Conservation (phyloP, 2,888 invertebrate genomes). For the Neoaliturus tenellus region DNA sequence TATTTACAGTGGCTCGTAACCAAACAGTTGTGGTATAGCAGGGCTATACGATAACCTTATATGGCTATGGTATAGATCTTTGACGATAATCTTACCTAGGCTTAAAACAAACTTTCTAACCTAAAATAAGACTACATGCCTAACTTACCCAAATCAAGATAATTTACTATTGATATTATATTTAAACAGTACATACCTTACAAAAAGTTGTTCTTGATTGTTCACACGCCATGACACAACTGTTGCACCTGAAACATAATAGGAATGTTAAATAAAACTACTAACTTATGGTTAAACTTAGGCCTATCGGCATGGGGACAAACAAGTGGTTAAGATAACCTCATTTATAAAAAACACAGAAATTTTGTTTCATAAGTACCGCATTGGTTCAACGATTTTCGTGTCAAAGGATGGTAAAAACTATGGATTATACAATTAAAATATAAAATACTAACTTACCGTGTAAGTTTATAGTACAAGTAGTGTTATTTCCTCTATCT, state of each 20-base stretch:
- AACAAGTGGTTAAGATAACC: conserved; percentile 44
- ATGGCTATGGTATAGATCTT: no score
- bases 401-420: background rate
- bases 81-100: no score
- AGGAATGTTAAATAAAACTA: background rate
- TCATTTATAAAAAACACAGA: conserved; percentile 6
- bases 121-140: no score
- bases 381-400: background rate
- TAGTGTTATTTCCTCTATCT: conserved; percentile 97
- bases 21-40: no score
- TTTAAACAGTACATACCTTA: conserved; percentile 81
- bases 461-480: conserved; percentile 97
- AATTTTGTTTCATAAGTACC: background rate
- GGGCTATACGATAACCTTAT: no score
- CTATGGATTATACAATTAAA: conserved; percentile 59
- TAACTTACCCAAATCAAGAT: no score
- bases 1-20: no score
- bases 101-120: no score
- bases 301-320: background rate
- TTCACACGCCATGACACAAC: conserved; percentile 98
- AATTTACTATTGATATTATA: no score
- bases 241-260: conserved; percentile 87
- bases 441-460: conserved; percentile 78
- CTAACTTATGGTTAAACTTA: background rate
- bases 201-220: conserved; percentile 97